A percentile compares a stretch with the other conserved stretches of the same genome.
Conservation (phyloP, 2,797 vertebrate genomes). For the Margarornis squamiger region DNA sequence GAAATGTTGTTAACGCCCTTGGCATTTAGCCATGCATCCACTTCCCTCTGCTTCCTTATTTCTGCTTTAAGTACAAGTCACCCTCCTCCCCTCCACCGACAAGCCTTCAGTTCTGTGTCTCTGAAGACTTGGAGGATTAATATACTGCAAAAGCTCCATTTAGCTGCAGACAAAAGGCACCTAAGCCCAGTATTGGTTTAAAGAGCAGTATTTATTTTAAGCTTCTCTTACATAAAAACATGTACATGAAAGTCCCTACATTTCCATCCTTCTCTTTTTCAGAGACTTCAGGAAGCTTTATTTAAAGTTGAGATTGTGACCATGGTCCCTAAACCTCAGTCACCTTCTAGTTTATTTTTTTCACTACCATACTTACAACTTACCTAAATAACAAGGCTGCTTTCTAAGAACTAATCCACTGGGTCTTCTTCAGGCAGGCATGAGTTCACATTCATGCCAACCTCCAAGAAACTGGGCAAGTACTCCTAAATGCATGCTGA, state of each 20-base stretch:
- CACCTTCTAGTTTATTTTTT: neutral
- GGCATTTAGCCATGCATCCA: conserved; percentile 21
- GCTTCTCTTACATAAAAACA: neutral
- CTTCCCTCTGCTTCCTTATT: neutral
- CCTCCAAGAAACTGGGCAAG: neutral
- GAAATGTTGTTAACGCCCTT: neutral
- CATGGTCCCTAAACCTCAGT: neutral
- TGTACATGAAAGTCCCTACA: neutral
- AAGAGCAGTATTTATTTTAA: neutral
- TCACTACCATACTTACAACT: neutral
- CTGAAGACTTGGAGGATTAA: neutral
- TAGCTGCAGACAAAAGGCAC: neutral
- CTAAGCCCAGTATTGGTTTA: neutral
- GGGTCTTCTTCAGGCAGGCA: neutral
- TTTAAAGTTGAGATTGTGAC: neutral
- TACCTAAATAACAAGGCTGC: neutral
- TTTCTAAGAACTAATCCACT: neutral
- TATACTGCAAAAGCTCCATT: neutral
- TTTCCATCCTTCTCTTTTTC: neutral
- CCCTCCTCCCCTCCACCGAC: neutral
- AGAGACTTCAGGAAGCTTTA: neutral
- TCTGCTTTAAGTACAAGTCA: neutral
- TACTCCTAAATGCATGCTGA: neutral
- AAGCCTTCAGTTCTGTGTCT: neutral
- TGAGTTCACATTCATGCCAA: neutral